Base-by-base conservation (phyloP, 2,797 vertebrate species). In the Acanthurus tractus region DNA sequence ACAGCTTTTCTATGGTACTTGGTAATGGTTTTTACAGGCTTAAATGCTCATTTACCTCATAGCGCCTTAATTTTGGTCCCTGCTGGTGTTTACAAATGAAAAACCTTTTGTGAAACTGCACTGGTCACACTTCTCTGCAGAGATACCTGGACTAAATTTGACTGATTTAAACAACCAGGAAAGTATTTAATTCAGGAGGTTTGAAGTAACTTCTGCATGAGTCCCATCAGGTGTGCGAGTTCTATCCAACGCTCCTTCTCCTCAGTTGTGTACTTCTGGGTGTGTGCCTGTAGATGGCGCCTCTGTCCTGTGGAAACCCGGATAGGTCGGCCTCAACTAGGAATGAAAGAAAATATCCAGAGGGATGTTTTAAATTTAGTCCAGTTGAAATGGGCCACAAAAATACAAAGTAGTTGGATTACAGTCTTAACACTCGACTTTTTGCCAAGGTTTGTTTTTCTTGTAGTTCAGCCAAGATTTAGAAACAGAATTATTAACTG, bases 261-360 rank as follows among this genome's bases (percentile, higher is more conserved):
- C 70, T 78, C 62, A 52, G 57, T 8, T 70, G 18, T 44, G 82
- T 20, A 45, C 44, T 63, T 68, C 74, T 45, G 46, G 18, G 0
- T 2, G 1, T 3, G n/a, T 61, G 83, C 83, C 92, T 81, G 84
- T 78, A 76, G 90, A 81, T 62, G 83, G 86, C 73, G 80, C 80
- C 77, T 63, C 70, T 23, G 66, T 82, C 45, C 54, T 56, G 46
- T 0, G 22, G 70, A 11, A 57, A 20, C 40, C 0, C 15, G 0
- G 80, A 68, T 8, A 89, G 29, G 1, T 92, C 85, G 0, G 52
- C 64, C 10, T 95, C 89, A 22, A 54, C 94, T 95, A 85, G 20
- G 25, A 44, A 52, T 6, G 2, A 62, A 3, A 53, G 4, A 14
- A 48, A n/a, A 4, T 13, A 44, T 1, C 12, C 0, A 50, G 9